Conservation (phyloP, 2,113 vertebrate genomes). For the Esox niger region DNA sequence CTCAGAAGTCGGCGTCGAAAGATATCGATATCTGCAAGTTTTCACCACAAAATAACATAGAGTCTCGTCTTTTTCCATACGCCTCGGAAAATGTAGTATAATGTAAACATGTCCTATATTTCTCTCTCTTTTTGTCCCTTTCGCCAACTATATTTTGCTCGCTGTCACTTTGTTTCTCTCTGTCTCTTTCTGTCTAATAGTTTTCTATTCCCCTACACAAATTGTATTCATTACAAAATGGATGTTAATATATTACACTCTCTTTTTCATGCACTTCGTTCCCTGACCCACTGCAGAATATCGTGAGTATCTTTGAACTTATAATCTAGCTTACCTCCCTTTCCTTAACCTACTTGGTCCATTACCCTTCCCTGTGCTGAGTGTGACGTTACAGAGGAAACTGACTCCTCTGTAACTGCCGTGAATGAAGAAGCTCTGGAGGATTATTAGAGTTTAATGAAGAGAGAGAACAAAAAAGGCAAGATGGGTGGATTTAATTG, state of each 20-base stretch:
- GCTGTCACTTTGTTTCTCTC: background rate
- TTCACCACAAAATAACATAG: too few relatives aligned
- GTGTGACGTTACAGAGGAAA: slow-evolving; percentile 31
- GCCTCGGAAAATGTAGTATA: too few relatives aligned
- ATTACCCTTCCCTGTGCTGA: slow-evolving; percentile 17
- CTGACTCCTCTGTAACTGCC: background rate
- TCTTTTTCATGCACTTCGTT: slow-evolving; percentile 35
- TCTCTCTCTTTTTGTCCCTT: too few relatives aligned
- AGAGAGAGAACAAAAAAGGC: too few relatives aligned
- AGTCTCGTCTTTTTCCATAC: too few relatives aligned
- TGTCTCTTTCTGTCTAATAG: background rate
- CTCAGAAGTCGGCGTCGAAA: too few relatives aligned
- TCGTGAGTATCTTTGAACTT: slow-evolving; percentile 80
- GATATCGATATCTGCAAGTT: too few relatives aligned
- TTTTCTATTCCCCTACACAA: background rate
- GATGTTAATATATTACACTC: slow-evolving; percentile 9
- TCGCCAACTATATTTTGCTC: background rate
- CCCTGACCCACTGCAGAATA: slow-evolving; percentile 74
- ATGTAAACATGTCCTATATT: background rate
- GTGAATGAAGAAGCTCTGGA: background rate
- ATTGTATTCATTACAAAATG: too few relatives aligned
- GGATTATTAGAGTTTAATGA: background rate
- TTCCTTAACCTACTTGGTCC: slow-evolving; percentile 12
- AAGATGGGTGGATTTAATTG: too few relatives aligned
- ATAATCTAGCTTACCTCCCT: background rate